These are phyloP conservation scores for Phyllotreta cruciferae DNA, from an alignment of 2,888 invertebrate species.

Conservation along the genomic window DNA sequence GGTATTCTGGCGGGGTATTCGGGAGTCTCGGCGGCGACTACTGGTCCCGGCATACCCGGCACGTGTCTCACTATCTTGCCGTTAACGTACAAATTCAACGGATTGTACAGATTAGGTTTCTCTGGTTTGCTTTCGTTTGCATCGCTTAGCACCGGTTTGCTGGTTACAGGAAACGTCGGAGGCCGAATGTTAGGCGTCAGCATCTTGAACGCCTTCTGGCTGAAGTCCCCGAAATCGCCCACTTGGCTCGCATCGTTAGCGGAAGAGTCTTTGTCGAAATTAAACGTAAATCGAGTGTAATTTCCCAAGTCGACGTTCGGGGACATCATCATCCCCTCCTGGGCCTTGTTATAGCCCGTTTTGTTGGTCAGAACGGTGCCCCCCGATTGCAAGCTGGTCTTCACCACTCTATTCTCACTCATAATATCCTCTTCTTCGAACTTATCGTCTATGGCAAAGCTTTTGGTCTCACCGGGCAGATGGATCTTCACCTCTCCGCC, in stretches of 20 bases:
- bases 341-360: slow-evolving; percentile 48
- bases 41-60: slow-evolving; percentile 86
- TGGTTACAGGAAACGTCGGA: slow-evolving; percentile 50
- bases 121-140: slow-evolving; percentile 45
- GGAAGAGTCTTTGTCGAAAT: slow-evolving; percentile 33
- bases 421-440: slow-evolving; percentile 47
- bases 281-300: slow-evolving; percentile 43
- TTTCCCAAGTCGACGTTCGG: slow-evolving; percentile 52
- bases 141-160: slow-evolving; percentile 47
- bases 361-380: slow-evolving; percentile 69
- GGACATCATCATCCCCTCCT: slow-evolving; percentile 54
- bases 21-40: slow-evolving; percentile 57
- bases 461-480: slow-evolving; percentile 74
- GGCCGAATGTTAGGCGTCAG: slow-evolving; percentile 59
- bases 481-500: slow-evolving; percentile 81
- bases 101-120: slow-evolving; percentile 57
- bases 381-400: slow-evolving; percentile 83
- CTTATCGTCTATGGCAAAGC: slow-evolving; percentile 54
- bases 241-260: slow-evolving; percentile 2
- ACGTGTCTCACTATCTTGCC: slow-evolving; percentile 85
- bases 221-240: slow-evolving; percentile 51
- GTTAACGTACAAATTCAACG: slow-evolving; percentile 64
- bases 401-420: slow-evolving; percentile 71
- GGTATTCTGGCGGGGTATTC: slow-evolving; percentile 43
- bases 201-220: slow-evolving; percentile 58